These are phyloP conservation scores for Drosophila bifasciata DNA, from an alignment of 1,140 invertebrate species.

Conservation along the genomic window DNA sequence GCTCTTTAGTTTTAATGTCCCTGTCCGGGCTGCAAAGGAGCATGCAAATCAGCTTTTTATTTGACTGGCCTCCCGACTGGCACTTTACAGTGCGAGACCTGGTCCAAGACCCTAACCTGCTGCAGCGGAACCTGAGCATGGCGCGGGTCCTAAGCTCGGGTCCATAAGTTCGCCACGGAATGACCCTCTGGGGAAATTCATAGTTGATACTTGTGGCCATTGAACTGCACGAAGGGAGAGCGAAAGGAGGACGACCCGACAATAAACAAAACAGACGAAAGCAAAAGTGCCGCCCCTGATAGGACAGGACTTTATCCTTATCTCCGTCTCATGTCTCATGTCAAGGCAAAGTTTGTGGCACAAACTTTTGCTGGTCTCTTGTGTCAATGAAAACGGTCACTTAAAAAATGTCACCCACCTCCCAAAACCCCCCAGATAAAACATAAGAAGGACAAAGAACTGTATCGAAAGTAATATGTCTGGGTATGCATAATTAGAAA, in stretches of 20 bases:
- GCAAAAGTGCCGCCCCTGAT: slow-evolving; percentile 34
- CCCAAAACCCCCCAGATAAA: slow-evolving; percentile 8
- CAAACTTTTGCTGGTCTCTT: slow-evolving; percentile 50
- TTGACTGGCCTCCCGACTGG: slow-evolving; percentile 58
- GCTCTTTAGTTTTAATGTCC: slow-evolving; percentile 70
- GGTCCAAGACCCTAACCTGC: no score
- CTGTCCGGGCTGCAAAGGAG: slow-evolving; percentile 28
- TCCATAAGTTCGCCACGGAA: slow-evolving; percentile 55
- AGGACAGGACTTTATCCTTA: slow-evolving; percentile 58
- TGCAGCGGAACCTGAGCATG: no score
- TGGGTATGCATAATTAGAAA: slow-evolving; percentile 49
- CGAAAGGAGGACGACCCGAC: slow-evolving; percentile 47
- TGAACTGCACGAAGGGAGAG: slow-evolving; percentile 54
- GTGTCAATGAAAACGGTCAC: slow-evolving; percentile 68
- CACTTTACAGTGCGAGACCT: neutral
- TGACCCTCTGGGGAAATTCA: slow-evolving; percentile 66
- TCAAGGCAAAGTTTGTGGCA: slow-evolving; percentile 58
- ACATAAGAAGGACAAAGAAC: slow-evolving; percentile 35
- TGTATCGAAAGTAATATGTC: slow-evolving; percentile 39
- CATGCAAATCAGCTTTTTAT: slow-evolving; percentile 73
- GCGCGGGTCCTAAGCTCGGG: slow-evolving; percentile 29
- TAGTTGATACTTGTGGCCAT: slow-evolving; percentile 63
- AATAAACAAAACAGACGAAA: slow-evolving; percentile 52
- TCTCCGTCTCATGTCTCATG: slow-evolving; percentile 35
- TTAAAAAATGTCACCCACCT: slow-evolving; percentile 63